These are phyloP conservation scores for Tryphoninae sp. DNA, from an alignment of 2,888 invertebrate species.

Conservation along the genomic window DNA sequence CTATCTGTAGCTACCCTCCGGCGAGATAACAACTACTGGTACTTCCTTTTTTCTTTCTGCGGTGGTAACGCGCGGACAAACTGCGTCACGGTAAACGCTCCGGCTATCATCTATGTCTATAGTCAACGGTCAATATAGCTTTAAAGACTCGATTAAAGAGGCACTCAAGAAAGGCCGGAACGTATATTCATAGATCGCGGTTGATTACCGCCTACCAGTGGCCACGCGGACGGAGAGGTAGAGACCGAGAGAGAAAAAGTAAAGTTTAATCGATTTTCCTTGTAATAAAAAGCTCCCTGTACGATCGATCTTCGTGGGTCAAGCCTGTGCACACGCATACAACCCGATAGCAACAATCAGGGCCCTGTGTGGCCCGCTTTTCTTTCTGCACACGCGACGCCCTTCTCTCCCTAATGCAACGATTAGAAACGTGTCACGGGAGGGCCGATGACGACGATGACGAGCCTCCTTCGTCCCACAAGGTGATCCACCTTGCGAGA, in stretches of 20 bases:
- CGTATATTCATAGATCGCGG: slow-evolving; percentile 13
- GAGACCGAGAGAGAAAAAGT: background rate
- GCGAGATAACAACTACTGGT: slow-evolving; percentile 1
- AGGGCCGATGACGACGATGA: slow-evolving; percentile 14
- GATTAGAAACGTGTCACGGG: slow-evolving; percentile 50
- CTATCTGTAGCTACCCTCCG: background rate
- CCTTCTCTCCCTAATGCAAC: slow-evolving; percentile 14
- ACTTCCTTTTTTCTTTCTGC: slow-evolving; percentile 13
- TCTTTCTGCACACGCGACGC: slow-evolving; percentile 32
- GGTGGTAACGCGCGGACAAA: background rate
- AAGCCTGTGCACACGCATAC: slow-evolving; percentile 28
- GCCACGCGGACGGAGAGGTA: background rate
- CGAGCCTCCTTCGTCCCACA: slow-evolving; percentile 27
- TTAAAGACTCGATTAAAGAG: slow-evolving; percentile 59
- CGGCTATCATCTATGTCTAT: background rate
- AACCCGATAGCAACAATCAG: slow-evolving; percentile 24
- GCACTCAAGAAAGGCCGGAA: slow-evolving; percentile 34
- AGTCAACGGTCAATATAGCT: slow-evolving; percentile 28
- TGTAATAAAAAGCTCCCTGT: slow-evolving; percentile 44
- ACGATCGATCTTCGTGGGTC: slow-evolving; percentile 45
- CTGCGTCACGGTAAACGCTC: slow-evolving; percentile 43
- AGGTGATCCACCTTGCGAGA: slow-evolving; percentile 29
- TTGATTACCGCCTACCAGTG: slow-evolving; percentile 34
- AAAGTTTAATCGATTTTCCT: slow-evolving; percentile 52
- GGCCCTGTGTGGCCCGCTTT: slow-evolving; percentile 23